Conservation (phyloP, 2,797 vertebrate species). For the Falco columbarius region DNA sequence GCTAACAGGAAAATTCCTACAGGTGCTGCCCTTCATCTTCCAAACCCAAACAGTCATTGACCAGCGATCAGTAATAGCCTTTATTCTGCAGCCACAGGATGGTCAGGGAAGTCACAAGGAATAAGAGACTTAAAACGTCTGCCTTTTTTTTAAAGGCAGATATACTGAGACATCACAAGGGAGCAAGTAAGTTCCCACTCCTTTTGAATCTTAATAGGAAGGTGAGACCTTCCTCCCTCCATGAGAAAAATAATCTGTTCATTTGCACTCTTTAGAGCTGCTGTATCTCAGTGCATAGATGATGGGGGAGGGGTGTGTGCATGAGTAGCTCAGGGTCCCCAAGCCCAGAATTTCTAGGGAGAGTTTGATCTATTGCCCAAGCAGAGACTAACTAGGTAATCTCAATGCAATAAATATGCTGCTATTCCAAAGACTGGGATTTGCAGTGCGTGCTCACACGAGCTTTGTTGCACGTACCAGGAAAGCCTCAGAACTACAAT, state of each 20-base stretch:
- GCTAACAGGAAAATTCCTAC: neutral
- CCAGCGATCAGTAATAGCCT: neutral
- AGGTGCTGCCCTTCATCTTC: neutral
- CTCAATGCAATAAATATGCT: neutral
- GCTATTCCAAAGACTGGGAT: neutral
- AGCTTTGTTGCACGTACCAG: neutral
- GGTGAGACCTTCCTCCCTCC: neutral
- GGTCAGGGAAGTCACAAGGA: neutral
- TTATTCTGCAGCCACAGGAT: neutral
- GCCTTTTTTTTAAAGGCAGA: neutral
- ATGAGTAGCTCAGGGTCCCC: neutral
- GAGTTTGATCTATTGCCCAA: neutral
- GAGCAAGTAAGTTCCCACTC: neutral
- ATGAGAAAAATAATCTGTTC: neutral
- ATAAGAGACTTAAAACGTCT: neutral
- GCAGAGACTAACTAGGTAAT: neutral
- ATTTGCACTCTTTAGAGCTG: neutral
- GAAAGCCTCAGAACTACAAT: neutral
- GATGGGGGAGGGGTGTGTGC: rapidly evolving
- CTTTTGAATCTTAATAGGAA: neutral
- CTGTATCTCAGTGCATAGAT: neutral
- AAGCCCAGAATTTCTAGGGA: neutral
- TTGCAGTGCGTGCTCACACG: neutral
- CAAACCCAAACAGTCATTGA: neutral
- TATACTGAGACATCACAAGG: neutral